Percentiles rank a stretch among this genome's conserved stretches.
Conservation (phyloP, 2,113 vertebrate species). For the Chloropsis hardwickii region DNA sequence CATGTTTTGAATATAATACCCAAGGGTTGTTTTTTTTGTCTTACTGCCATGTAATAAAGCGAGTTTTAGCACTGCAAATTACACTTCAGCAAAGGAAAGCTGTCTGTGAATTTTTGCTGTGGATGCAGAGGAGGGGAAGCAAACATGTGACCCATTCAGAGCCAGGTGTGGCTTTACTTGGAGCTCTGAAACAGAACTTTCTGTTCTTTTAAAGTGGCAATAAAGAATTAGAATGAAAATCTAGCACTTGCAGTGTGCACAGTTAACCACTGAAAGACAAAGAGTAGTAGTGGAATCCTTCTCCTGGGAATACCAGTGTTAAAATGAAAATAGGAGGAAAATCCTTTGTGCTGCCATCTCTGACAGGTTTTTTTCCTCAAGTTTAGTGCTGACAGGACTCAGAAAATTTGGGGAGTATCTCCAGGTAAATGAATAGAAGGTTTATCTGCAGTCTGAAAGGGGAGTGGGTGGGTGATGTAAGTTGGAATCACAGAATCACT, state of each 20-base stretch:
- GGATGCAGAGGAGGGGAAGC: neutral
- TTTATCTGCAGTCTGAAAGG: neutral
- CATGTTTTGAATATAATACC: neutral
- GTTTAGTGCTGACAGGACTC: neutral
- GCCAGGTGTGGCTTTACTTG: neutral
- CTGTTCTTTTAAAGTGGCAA: neutral
- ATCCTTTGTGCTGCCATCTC: neutral
- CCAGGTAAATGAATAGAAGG: fast-evolving
- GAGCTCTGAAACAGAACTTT: neutral
- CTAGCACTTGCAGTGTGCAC: neutral
- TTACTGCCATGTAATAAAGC: neutral
- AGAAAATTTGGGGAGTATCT: neutral
- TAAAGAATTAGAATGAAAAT: neutral
- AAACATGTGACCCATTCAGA: neutral
- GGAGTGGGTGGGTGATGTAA: neutral
- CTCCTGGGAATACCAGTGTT: neutral
- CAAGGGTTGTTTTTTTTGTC: neutral
- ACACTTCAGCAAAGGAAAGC: neutral
- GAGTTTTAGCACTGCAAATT: neutral
- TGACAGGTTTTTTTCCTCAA: neutral
- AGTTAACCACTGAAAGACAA: neutral
- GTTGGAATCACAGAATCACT: neutral
- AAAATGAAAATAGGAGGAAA: neutral
- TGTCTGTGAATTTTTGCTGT: neutral
- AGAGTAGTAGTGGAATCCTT: neutral